A percentile compares a stretch with the other conserved stretches of the same genome.
Evolutionary conservation across 92 coral and sea anemone species (phyloP).

Genomic region (Bergia puertoricense): DNA sequence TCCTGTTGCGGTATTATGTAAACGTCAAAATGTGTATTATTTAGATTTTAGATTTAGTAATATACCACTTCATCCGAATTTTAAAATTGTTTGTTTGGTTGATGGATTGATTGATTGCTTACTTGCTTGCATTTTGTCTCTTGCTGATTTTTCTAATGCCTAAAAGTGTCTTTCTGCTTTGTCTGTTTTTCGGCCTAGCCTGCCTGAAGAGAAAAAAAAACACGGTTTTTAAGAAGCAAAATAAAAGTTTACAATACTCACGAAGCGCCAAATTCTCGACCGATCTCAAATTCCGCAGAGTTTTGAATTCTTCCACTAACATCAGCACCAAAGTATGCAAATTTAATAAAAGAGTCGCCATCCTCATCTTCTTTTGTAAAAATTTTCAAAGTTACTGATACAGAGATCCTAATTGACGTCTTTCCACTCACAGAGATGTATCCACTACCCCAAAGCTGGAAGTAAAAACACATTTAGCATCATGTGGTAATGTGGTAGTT

Average conservation of each 20-base stretch:
- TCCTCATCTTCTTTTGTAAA: conserved; percentile 38
- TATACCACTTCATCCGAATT: too few species aligned
- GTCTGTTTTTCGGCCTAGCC: too few species aligned
- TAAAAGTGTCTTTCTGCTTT: too few species aligned
- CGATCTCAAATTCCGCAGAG: conserved; percentile 40
- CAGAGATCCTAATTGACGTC: conserved; percentile 8
- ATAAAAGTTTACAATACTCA: not conserved
- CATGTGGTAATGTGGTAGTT: not conserved
- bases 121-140: too few species aligned
- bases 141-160: too few species aligned
- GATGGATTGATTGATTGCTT: too few species aligned
- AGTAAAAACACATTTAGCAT: not conserved
- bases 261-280: conserved; percentile 31
- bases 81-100: too few species aligned
- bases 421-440: conserved; percentile 16
- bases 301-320: conserved; percentile 28
- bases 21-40: too few species aligned
- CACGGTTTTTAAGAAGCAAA: too few species aligned
- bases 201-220: too few species aligned
- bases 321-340: conserved; percentile 51
- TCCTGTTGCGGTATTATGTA: too few species aligned
- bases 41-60: too few species aligned
- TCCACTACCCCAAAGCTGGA: conserved; percentile 15
- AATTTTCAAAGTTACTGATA: conserved; percentile 43
- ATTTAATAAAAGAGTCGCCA: conserved; percentile 38